These are phyloP conservation scores for Nebria ingens DNA, from an alignment of 1,140 invertebrate species.

Conservation along the genomic window DNA sequence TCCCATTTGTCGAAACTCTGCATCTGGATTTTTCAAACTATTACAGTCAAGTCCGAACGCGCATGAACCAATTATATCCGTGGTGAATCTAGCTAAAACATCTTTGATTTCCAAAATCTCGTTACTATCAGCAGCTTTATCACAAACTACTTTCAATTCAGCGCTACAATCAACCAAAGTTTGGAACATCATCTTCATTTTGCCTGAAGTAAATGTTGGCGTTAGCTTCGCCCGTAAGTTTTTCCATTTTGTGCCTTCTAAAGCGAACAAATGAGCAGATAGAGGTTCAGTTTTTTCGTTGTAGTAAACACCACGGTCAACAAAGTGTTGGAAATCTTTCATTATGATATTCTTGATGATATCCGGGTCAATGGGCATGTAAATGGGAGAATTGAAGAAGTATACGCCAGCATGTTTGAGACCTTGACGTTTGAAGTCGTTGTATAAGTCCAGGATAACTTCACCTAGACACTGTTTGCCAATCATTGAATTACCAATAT, in stretches of 20 bases:
- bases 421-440: background rate
- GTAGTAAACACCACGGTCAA: conserved; percentile 41
- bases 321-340: conserved; percentile 47
- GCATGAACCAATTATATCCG: conserved; percentile 51
- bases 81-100: conserved; percentile 46
- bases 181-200: conserved; percentile 41
- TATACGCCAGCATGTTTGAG: background rate
- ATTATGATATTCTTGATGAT: conserved; percentile 45
- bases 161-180: conserved; percentile 28
- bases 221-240: conserved; percentile 36
- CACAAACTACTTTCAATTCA: conserved; percentile 30
- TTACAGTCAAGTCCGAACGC: conserved; percentile 52
- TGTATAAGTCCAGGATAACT: background rate
- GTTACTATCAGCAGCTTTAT: conserved; percentile 24
- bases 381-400: conserved; percentile 13
- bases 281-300: conserved; percentile 41
- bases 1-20: conserved; percentile 38
- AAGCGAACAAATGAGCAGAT: conserved; percentile 39
- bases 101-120: conserved; percentile 41
- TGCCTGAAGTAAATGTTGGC: conserved; percentile 37
- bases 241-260: conserved; percentile 39
- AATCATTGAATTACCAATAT: conserved; percentile 11
- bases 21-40: conserved; percentile 39
- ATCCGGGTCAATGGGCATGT: conserved; percentile 31
- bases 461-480: background rate